Evolutionary conservation across 2,888 invertebrate genomes (phyloP).

Genomic region (Drosophila algonquin): DNA sequence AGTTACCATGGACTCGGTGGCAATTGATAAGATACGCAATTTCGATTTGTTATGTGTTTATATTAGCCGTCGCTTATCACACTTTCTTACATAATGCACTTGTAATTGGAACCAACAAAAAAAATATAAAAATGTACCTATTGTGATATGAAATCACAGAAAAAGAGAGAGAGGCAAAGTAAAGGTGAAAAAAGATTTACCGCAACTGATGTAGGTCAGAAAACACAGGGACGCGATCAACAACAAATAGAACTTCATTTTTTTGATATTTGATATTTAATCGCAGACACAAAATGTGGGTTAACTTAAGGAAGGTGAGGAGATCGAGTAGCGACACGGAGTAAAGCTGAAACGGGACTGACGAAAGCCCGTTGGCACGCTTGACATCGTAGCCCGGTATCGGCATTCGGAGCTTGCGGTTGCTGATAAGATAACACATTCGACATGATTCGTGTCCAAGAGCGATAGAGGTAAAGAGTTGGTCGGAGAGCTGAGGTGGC

Average conservation of each 20-base stretch:
- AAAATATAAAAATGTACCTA: background rate
- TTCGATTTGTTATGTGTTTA: background rate
- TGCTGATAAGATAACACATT: background rate
- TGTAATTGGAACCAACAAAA: background rate
- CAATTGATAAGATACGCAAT: background rate
- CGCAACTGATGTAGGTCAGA: slow-evolving; percentile 77
- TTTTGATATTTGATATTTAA: slow-evolving; percentile 45
- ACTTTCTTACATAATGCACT: slow-evolving; percentile 30
- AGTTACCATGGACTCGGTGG: background rate
- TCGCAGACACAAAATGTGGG: background rate
- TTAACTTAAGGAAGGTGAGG: background rate
- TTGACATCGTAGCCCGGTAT: background rate
- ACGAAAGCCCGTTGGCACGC: background rate
- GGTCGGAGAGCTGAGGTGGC: background rate
- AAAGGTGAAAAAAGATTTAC: slow-evolving; percentile 55
- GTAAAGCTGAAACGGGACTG: slow-evolving; percentile 12
- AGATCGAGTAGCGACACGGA: slow-evolving; percentile 19
- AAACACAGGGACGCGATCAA: slow-evolving; percentile 67
- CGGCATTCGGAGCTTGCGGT: background rate
- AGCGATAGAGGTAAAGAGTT: background rate
- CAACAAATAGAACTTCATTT: slow-evolving; percentile 74
- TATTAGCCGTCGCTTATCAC: slow-evolving; percentile 7
- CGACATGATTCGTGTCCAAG: background rate
- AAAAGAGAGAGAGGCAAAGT: background rate
- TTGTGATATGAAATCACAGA: background rate